A percentile compares a stretch with the other conserved stretches of the same genome.
Conservation (phyloP, 2,797 vertebrate genomes). For the Tokudaia muenninki region DNA sequence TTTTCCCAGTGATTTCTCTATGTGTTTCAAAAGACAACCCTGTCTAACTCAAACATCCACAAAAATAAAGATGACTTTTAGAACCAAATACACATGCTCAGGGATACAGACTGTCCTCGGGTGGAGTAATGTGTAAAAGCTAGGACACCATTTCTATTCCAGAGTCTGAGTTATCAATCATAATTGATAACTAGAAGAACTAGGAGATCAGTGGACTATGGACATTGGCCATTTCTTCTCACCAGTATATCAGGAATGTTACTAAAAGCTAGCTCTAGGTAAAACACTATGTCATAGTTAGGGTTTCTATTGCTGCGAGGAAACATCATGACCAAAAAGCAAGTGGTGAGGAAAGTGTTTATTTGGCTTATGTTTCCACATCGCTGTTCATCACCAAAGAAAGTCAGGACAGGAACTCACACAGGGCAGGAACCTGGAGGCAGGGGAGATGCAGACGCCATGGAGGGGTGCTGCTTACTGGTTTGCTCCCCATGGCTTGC, state of each 20-base stretch:
- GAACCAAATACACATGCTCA: neutral
- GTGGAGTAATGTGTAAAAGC: accelerated
- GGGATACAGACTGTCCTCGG: accelerated
- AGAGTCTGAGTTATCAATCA: neutral
- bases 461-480: neutral
- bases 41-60: neutral
- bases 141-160: accelerated
- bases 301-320: neutral
- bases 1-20: neutral
- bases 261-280: neutral
- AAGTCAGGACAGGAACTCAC: neutral
- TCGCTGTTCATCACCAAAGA: neutral
- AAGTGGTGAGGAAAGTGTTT: neutral
- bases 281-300: neutral
- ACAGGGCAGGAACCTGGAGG: neutral
- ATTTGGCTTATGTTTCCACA: neutral
- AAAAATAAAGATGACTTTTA: neutral
- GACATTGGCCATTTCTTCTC: neutral
- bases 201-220: no score
- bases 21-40: neutral
- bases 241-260: neutral
- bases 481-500: neutral
- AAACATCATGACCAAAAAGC: neutral
- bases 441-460: neutral
- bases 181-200: neutral